Base-by-base conservation (phyloP, 2,113 vertebrate genomes). In the Aldabrachelys gigantea region DNA sequence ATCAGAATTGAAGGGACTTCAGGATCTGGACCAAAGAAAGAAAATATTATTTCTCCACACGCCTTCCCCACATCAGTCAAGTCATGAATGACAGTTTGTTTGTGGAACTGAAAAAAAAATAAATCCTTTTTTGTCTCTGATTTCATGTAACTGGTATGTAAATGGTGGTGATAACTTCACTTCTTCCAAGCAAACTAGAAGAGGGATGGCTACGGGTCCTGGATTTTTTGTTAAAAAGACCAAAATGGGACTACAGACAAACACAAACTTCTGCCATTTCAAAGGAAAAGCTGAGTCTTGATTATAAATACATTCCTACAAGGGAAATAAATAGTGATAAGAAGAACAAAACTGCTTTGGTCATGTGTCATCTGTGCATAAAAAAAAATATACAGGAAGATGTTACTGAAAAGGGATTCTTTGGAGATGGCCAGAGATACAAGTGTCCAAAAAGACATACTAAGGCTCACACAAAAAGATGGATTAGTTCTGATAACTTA, bases 1-100 rank as follows among this genome's bases (percentile, higher is more conserved):
- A 38, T 1, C 86, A 0, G 89, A 87, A 38, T 0, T 0, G 24
- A 69, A 5, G 1, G 2, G 0, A 2, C 5, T 93, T 80, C 62
- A 16, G 62, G 35, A 49, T 1, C 2, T 65, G 11, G 3, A 2
- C 6, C 3, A 24, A 35, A 82, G 83, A 27, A 82, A 88, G 44
- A 35, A 91, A 85, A 88, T 22, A 0, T 62, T 7, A 78, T 1
- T n/a, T 65, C 84, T 86, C 2, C 65, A 0, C 16, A 54, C 1
- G 19, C 53, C 53, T 8, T 54, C 7, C 25, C 6, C 10, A 24
- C 22, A 6, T 13, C 57, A 76, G 2, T 41, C 8, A 3, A n/a
- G 5, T 38, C 89, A 79, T 84, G 29, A 83, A 85, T 89, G 5
- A 1, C 12, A 27, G 53, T 82, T 57, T 2, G 0, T 81, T 92